These are phyloP conservation scores for Eulacestoma nigropectus DNA, from an alignment of 2,113 vertebrate genomes.

Conservation along the genomic window DNA sequence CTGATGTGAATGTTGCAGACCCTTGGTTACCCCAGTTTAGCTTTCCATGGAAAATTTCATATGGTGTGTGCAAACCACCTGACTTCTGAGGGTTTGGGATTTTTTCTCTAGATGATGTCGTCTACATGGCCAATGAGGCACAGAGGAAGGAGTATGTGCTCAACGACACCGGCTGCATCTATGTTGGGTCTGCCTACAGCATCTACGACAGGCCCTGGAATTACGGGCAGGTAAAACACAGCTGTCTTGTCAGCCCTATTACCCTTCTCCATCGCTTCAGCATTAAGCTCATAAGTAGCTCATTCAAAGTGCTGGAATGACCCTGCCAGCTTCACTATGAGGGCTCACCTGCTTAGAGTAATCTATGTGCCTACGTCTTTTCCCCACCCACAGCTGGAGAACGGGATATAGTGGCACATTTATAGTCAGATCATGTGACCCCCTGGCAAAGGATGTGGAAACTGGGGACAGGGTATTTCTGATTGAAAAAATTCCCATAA, in stretches of 20 bases:
- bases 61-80: not conserved
- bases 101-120: slow-evolving; percentile 41
- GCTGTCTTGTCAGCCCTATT: not conserved
- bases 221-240: slow-evolving; percentile 66
- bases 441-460: not conserved
- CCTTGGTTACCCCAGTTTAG: not conserved
- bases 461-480: not conserved
- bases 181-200: slow-evolving; percentile 42
- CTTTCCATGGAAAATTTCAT: not conserved
- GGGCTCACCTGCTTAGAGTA: not conserved
- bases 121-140: slow-evolving; percentile 34
- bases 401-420: accelerated
- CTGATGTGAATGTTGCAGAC: not conserved
- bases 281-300: not conserved
- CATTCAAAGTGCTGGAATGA: not conserved
- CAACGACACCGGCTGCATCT: slow-evolving; percentile 62
- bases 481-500: not conserved
- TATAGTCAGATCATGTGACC: not conserved
- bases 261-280: not conserved
- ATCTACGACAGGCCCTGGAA: slow-evolving; percentile 69
- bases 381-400: not conserved
- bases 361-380: not conserved
- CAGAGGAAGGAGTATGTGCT: slow-evolving; percentile 65
- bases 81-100: not conserved
- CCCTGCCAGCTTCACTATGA: not conserved